Conservation (phyloP, 2,888 invertebrate species). For the Drosophila ochracea region DNA sequence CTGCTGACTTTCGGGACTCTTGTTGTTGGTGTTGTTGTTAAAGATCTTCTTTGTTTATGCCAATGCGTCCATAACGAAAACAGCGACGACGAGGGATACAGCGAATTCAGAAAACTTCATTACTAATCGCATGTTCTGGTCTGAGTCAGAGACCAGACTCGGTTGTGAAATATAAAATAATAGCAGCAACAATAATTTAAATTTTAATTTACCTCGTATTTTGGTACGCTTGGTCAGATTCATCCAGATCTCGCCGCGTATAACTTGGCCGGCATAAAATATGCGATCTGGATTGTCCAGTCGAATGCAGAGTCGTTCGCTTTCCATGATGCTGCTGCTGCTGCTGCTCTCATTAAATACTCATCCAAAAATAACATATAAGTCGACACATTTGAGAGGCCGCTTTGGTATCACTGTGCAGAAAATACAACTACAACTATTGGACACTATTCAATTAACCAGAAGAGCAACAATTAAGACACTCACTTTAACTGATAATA, state of each 20-base stretch:
- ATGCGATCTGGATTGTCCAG: conserved; percentile 83
- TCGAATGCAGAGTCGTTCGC: conserved; percentile 83
- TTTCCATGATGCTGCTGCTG: conserved; percentile 76
- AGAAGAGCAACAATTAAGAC: neutral
- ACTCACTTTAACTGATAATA: conserved; percentile 7
- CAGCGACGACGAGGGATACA: conserved; percentile 49
- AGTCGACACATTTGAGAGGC: conserved; percentile 61
- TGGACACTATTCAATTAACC: conserved; percentile 19
- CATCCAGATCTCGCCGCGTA: conserved; percentile 83
- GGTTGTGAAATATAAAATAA: conserved; percentile 38
- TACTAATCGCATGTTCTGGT: conserved; percentile 29
- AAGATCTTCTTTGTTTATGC: conserved; percentile 72
- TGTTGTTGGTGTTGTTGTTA: conserved; percentile 36
- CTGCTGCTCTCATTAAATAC: conserved; percentile 57
- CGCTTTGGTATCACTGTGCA: conserved; percentile 58
- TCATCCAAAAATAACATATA: conserved; percentile 75
- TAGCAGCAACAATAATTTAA: conserved; percentile 7
- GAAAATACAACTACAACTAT: conserved; percentile 46
- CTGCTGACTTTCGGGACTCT: conserved; percentile 20
- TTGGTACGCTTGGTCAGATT: conserved; percentile 84
- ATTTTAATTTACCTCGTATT: conserved; percentile 82
- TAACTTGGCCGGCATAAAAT: conserved; percentile 83
- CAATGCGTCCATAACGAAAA: conserved; percentile 70
- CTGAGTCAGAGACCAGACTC: conserved; percentile 65
- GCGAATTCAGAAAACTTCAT: conserved; percentile 31